These are phyloP conservation scores for Drosophila teissieri DNA, from an alignment of 1,140 invertebrate genomes.

Conservation along the genomic window DNA sequence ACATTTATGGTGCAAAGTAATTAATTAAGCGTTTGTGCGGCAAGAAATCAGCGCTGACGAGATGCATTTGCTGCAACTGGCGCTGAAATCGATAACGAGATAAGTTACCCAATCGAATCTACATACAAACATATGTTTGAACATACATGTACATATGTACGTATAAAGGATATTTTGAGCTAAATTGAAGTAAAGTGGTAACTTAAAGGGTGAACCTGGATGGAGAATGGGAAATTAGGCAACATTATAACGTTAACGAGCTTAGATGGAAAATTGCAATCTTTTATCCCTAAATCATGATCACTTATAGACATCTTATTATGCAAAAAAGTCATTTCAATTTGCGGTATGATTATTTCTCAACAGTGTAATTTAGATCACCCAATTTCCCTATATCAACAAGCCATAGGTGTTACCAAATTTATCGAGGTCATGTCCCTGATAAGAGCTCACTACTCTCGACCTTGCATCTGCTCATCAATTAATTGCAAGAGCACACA, in stretches of 20 bases:
- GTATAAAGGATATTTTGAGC: neutral
- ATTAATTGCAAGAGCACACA: conserved; percentile 42
- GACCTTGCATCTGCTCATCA: conserved; percentile 18
- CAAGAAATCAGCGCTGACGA: conserved; percentile 21
- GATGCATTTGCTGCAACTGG: conserved; percentile 2
- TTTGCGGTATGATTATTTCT: no score
- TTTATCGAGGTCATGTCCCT: neutral
- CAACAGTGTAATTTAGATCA: no score
- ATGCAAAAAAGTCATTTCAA: no score
- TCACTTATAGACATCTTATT: no score
- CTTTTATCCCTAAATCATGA: no score
- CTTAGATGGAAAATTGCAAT: no score
- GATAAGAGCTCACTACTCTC: neutral
- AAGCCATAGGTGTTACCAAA: neutral
- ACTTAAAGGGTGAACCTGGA: no score
- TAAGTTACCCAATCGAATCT: neutral
- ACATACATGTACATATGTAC: neutral
- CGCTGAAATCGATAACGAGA: conserved; percentile 5
- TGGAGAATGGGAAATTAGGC: no score
- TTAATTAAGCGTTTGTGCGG: conserved; percentile 30
- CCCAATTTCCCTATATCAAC: no score
- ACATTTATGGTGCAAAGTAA: conserved; percentile 22
- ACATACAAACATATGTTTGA: neutral
- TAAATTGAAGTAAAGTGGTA: no score
- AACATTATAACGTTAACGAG: no score